A percentile compares a stretch with the other conserved stretches of the same genome.
Evolutionary conservation across 2,113 vertebrate genomes (phyloP).

Genomic region (Rhynchomys soricoides): DNA sequence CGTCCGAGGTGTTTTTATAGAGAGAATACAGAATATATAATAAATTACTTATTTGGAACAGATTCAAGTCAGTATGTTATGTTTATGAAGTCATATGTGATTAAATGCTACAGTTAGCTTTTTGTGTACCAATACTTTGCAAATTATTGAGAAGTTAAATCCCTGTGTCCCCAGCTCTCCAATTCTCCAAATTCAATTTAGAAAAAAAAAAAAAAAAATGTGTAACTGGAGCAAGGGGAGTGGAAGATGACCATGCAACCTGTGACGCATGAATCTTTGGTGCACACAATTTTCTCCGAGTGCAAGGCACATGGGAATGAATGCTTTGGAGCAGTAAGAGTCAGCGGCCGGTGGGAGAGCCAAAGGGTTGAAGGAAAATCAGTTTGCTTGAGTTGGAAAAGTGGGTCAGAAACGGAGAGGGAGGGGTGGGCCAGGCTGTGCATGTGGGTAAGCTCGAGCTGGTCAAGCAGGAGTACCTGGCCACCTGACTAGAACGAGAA

Average conservation of each 20-base stretch:
- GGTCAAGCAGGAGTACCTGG: neutral
- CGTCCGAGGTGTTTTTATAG: neutral
- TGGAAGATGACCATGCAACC: neutral
- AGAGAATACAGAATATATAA: neutral
- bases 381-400: conserved; percentile 29
- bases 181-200: neutral
- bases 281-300: neutral
- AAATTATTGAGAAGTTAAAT: neutral
- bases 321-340: neutral
- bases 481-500: neutral
- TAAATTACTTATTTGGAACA: neutral
- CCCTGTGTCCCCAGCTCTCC: neutral
- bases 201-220: neutral
- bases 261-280: neutral
- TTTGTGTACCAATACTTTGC: neutral
- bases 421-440: neutral
- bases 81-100: neutral
- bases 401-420: neutral
- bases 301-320: neutral
- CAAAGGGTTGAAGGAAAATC: neutral
- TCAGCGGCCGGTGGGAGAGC: neutral
- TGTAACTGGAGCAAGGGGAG: neutral
- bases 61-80: neutral
- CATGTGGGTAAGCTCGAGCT: neutral
- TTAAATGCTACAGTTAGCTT: neutral